A percentile compares a stretch with the other conserved stretches of the same genome.
phyloP scores from a whole-genome alignment of 2,888 invertebrate genomes.

The Apamea crenata region DNA sequence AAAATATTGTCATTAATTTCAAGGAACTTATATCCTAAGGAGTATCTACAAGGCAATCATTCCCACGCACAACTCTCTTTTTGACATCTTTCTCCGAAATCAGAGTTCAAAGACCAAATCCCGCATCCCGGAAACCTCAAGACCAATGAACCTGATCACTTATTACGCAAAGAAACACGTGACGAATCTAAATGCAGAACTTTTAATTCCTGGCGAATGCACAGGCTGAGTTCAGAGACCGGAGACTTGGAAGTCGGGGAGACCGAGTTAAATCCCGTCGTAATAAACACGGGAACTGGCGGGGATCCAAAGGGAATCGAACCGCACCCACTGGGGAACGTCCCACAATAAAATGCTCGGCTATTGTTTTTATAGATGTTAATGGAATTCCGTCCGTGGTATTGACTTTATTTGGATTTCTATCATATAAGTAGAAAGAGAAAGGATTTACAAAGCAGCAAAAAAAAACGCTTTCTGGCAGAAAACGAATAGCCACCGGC shows the following conservation, averaged over 20 bases:
- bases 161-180: conserved; percentile 64
- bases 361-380: conserved; percentile 55
- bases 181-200: conserved; percentile 69
- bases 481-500: background rate
- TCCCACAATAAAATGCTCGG: conserved; percentile 51
- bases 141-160: conserved; percentile 71
- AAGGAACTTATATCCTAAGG: background rate
- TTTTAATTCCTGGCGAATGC: conserved; percentile 72
- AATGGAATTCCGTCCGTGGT: conserved; percentile 15
- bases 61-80: background rate
- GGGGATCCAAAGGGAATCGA: conserved; percentile 74
- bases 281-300: conserved; percentile 75
- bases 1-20: background rate
- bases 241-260: conserved; percentile 60
- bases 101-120: background rate
- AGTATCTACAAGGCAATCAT: background rate
- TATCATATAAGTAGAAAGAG: too few species aligned
- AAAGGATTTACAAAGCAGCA: background rate
- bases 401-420: background rate
- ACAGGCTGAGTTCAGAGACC: conserved; percentile 75
- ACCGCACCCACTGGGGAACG: conserved; percentile 63
- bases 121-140: conserved; percentile 43
- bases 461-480: background rate
- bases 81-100: conserved; percentile 8
- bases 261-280: conserved; percentile 66